phyloP scores from a whole-genome alignment of 2,888 invertebrate species.

The Endotricha flammealis region DNA sequence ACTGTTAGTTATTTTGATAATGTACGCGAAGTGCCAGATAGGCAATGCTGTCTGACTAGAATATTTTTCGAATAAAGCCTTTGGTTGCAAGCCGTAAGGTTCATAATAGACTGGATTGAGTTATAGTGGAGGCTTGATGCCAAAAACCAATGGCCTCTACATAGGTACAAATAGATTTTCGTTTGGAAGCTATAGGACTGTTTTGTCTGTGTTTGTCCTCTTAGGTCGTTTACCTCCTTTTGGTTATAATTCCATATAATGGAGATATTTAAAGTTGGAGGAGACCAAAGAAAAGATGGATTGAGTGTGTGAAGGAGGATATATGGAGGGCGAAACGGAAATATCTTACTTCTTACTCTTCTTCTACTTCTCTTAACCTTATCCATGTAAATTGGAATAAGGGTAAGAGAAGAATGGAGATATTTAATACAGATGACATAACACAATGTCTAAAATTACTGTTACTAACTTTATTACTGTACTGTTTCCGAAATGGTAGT shows the following conservation, averaged over 20 bases:
- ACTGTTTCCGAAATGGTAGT: too few species aligned
- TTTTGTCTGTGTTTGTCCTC: neutral
- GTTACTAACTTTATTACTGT: too few species aligned
- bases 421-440: too few species aligned
- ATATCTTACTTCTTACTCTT: too few species aligned
- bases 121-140: neutral
- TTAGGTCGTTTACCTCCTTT: neutral
- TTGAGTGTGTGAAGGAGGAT: too few species aligned
- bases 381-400: too few species aligned
- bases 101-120: neutral
- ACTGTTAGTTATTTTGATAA: slow-evolving; percentile 34
- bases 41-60: neutral
- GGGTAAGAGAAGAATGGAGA: too few species aligned
- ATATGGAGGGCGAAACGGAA: neutral
- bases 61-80: neutral
- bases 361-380: too few species aligned
- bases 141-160: slow-evolving; percentile 1
- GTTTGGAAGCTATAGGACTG: slow-evolving; percentile 1
- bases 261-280: neutral
- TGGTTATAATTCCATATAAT: neutral
- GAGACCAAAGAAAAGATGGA: too few species aligned
- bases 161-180: neutral
- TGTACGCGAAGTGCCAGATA: slow-evolving; percentile 25
- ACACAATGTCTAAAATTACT: too few species aligned
- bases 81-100: neutral